A percentile compares a stretch with the other conserved stretches of the same genome.
These are phyloP conservation scores for Mus caroli DNA, from an alignment of 2,797 vertebrate species.

Conservation along the genomic window DNA sequence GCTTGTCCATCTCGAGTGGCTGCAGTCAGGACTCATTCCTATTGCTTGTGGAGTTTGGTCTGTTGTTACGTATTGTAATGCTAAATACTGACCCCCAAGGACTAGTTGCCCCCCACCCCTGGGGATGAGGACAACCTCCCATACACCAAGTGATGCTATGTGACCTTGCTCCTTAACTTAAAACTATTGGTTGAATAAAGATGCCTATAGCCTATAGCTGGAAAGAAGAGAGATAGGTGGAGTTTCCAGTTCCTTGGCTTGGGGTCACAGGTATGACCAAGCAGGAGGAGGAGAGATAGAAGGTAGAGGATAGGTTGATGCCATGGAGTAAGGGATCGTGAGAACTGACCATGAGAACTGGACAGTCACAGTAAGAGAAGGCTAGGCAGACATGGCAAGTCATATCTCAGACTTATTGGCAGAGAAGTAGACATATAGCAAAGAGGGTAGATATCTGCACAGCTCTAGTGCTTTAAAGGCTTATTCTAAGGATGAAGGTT, in stretches of 20 bases:
- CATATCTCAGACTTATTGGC: background rate
- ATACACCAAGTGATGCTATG: background rate
- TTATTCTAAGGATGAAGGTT: background rate
- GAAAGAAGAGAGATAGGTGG: background rate
- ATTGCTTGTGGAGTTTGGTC: background rate
- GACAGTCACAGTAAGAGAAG: background rate
- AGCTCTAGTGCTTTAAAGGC: background rate
- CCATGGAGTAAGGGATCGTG: background rate
- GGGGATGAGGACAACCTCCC: background rate
- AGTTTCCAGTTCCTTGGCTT: background rate
- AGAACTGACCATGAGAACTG: background rate
- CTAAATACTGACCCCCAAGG: background rate
- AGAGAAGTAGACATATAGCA: background rate
- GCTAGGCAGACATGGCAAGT: background rate
- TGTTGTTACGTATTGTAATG: background rate
- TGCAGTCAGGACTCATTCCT: conserved; percentile 8
- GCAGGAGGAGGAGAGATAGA: background rate
- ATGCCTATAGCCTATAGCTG: background rate
- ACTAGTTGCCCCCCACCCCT: background rate
- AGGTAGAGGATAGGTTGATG: too few species aligned
- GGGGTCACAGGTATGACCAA: background rate
- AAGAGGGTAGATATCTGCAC: background rate
- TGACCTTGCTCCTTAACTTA: background rate
- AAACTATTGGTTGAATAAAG: background rate
- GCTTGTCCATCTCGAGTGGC: background rate